Evolutionary conservation across 2,797 vertebrate species (phyloP), one percentile per base, ranked within the genome.

Genomic region (Uromys caudimaculatus): DNA sequence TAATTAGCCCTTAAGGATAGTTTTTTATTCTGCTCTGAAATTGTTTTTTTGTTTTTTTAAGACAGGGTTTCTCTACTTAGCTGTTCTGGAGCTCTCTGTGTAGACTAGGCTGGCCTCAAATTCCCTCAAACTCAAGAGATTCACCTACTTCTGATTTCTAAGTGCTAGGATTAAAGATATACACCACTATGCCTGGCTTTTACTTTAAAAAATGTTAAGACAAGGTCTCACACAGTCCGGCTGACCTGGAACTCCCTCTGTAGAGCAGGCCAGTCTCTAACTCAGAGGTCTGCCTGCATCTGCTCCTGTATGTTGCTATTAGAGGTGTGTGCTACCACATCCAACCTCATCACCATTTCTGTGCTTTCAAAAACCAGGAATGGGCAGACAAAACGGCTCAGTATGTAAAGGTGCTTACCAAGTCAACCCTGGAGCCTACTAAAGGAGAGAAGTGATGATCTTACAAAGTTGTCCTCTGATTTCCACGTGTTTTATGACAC

Each of bases 21-120:
- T 92, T 78, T 78, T 94, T 92, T 89, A 88, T 58, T 87, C n/a
- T 87, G 27, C 67, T 94, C 44, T 89, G 67, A 94, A 96, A 96
- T 47, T 27, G 21, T 79, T 29, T 47, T 17, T 76, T 77, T 77
- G 32, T 50, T 17, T 77, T 54, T 81, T 81, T 58, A 13, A 82
- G 38, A 32, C 38, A 21, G 58, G 27, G 27, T 62, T 83, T 62
- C 16, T 83, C 56, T 60, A 83, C 54, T 38, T 83, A 56, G 38
- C 38, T 83, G 56, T 83, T 60, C 56, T 62, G 13, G n/a, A 29
- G 38, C 54, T 82, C 23, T 58, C 81, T 44, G 24, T 58, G 38
- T 60, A 83, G 56, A 82, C n/a, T 8, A 82, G n/a, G 79, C 54
- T 60, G n/a, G 23, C 56, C 54, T 60, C 3, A 27, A 82, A 82